Base-by-base conservation (phyloP, 2,113 vertebrate genomes). In the Irena cyanogastra region DNA sequence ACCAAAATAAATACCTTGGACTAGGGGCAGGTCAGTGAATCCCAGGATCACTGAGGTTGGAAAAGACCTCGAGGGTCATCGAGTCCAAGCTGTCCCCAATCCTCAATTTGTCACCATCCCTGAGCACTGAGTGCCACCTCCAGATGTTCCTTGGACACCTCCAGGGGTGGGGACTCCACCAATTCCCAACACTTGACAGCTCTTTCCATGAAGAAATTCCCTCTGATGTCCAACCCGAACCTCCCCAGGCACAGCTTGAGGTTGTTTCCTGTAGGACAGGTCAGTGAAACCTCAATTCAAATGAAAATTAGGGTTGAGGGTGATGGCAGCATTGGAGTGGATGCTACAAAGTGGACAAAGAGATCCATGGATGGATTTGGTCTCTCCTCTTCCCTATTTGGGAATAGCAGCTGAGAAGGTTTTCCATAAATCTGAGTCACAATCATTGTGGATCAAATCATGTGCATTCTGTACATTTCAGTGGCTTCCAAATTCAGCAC, bases 261-360 rank as follows among this genome's bases (percentile, higher is more conserved):
- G 9, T 5, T 0, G 0, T 66, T 59, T 24, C 16, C n/a, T 33
- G 11, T 8, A 27, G 65, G 27, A 39, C 3, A 27, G 35, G 10
- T 22, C 28, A 44, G 21, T 3, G 52, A 89, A 70, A 53, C n/a
- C n/a, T 76, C 57, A 72, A 50, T 18, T 53, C 6, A 37, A 52
- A n/a, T 4, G 18, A 49, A 77, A 72, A 44, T 15, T 13, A 6
- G 16, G 9, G 8, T 18, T 22, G 16, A 26, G 8, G 14, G 4
- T 42, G 64, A 7, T 18, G 53, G 23, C 6, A 20, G 2, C 12
- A 0, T 16, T 21, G 56, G 28, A 45, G 7, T 15, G 16, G n/a
- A 7, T n/a, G 64, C 37, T 37, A 1, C 35, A 28, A 44, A 82
- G 21, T 8, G 37, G 31, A 3, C 6, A 22, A 15, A 13, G 6